Evolutionary conservation across 2,888 invertebrate species (phyloP).

Genomic region (Melieria crassipennis): DNA sequence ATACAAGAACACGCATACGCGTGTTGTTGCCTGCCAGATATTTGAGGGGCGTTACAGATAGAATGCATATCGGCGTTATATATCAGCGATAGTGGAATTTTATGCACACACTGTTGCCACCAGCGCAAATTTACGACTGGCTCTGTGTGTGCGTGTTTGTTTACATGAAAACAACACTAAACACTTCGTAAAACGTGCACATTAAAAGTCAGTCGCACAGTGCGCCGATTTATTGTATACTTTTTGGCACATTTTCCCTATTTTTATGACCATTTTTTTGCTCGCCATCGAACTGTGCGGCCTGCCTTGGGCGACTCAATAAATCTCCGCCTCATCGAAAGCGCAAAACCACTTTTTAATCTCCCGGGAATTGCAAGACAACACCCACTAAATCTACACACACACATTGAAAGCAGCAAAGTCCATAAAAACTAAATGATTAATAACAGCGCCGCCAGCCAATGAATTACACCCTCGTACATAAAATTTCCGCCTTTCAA

Average conservation of each 20-base stretch:
- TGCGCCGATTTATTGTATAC: constrained; percentile 45
- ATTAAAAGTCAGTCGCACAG: constrained; percentile 44
- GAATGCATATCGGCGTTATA: constrained; percentile 1
- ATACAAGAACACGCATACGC: neutral
- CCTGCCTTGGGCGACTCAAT: no score
- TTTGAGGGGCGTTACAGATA: no score
- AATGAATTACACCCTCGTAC: no score
- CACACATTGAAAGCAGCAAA: no score
- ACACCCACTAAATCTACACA: no score
- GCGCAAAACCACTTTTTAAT: no score
- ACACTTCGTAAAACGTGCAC: constrained; percentile 60
- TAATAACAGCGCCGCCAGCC: no score
- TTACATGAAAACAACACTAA: constrained; percentile 45
- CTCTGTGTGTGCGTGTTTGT: neutral
- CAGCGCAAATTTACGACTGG: neutral
- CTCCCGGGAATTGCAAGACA: no score
- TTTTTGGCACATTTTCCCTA: constrained; percentile 49
- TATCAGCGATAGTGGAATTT: constrained; percentile 9
- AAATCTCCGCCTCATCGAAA: no score
- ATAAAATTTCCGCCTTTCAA: no score
- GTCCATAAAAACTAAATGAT: no score
- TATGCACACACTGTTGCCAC: neutral
- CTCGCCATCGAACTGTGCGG: no score
- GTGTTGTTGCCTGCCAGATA: neutral
- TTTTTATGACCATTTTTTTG: constrained; percentile 32